Evolutionary conservation across 1,140 invertebrate species (phyloP), one percentile per base, ranked within the genome.

Genomic region (Lepidotrigona ventralis): DNA sequence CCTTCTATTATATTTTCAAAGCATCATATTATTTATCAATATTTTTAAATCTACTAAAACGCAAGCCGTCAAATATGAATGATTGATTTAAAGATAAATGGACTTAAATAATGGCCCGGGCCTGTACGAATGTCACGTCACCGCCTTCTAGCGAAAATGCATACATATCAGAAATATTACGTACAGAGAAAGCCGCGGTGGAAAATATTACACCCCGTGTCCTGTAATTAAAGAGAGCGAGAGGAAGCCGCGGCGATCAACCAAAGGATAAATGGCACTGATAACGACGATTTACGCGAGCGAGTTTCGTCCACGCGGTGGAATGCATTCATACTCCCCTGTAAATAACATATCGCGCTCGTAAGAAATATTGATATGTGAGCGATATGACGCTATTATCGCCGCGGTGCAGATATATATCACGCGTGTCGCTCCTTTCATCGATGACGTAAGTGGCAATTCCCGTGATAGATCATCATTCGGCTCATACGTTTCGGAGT

Each of bases 371-470:
- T 84, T 79, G 86, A 88, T 85, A 81, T 46, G 64, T 75, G 83
- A 89, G 58, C 66, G 87, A 84, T 33, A 33, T 88, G 85, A 46
- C 3, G 75, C 74, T 86, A 86, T 88, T 89, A 89, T 87, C 75
- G 46, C 68, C 58, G 56, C 56, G 53, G 58, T 54, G 64, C 58
- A 82, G 51, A 75, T 51, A 84, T 86, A 86, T 77, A 84, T 86
- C 58, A 77, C 39, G 58, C 56, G n/a, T 39, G 14, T 53, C 14
- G 69, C 70, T 86, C 77, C 73, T 84, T 88, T 74, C 53, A 53
- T 69, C 79, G 83, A 88, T 89, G 87, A 89, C 85, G 84, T 83
- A 87, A 89, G 84, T 87, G 88, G 87, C 84, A 85, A 90, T 90
- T 90, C 85, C 46, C 56, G 76, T 89, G 88, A 90, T 86, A 85